phyloP scores from a whole-genome alignment of 2,888 invertebrate genomes.

The Agriopis leucophaearia region DNA sequence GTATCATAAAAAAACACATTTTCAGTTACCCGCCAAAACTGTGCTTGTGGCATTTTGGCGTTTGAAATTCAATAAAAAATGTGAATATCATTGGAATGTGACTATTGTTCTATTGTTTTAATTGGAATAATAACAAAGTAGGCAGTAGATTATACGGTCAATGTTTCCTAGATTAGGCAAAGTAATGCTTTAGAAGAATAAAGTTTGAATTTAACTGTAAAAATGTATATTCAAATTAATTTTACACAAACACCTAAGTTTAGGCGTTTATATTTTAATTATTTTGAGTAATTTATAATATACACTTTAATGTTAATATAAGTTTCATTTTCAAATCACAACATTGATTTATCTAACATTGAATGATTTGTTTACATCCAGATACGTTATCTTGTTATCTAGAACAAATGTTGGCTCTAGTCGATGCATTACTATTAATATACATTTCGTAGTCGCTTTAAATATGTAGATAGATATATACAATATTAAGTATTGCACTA shows the following conservation, averaged over 20 bases:
- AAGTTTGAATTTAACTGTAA: neutral
- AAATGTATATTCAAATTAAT: too few relatives aligned
- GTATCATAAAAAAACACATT: too few relatives aligned
- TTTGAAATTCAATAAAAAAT: too few relatives aligned
- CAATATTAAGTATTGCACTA: neutral
- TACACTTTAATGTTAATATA: neutral
- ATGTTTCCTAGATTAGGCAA: neutral
- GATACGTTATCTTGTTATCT: slow-evolving; percentile 42
- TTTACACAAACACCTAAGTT: too few relatives aligned
- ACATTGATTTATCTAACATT: slow-evolving; percentile 35
- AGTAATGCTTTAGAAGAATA: neutral
- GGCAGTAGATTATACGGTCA: neutral
- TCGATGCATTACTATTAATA: slow-evolving; percentile 33
- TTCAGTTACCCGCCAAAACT: too few relatives aligned
- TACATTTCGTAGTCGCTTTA: slow-evolving; percentile 3
- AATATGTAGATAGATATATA: neutral
- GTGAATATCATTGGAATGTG: neutral
- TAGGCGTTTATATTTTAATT: too few relatives aligned
- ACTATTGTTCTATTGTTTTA: neutral
- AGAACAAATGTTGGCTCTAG: slow-evolving; percentile 37
- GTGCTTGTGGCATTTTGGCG: too few relatives aligned
- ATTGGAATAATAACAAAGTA: neutral
- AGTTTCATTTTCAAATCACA: slow-evolving; percentile 25
- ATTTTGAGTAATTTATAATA: too few relatives aligned
- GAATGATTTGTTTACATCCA: slow-evolving; percentile 39